Percentiles rank a stretch among this genome's conserved stretches.
Conservation (phyloP, 35 echinoderm and acorn worm species). For the Stichopus chloronotus region DNA sequence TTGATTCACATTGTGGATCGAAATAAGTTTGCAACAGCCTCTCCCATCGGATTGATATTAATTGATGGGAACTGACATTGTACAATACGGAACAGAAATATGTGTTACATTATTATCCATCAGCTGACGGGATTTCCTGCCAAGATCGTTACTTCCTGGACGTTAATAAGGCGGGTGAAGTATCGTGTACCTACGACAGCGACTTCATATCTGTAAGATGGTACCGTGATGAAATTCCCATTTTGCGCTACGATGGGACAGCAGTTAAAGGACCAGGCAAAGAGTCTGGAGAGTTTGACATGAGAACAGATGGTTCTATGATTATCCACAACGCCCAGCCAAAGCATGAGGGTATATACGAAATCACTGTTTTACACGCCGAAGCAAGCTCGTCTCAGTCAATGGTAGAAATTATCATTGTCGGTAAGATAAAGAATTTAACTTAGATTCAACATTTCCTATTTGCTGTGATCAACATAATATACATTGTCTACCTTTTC, state of each 20-base stretch:
- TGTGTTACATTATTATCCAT: no score
- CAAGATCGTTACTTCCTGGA: neutral
- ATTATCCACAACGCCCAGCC: neutral
- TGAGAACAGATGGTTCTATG: neutral
- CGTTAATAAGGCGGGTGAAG: neutral
- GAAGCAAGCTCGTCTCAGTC: neutral
- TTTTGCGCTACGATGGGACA: neutral
- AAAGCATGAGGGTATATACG: neutral
- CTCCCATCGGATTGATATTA: no score
- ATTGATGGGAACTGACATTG: no score
- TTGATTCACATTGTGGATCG: no score
- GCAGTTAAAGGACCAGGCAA: neutral
- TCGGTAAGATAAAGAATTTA: neutral
- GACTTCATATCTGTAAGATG: slow-evolving; percentile 1
- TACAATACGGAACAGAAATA: no score
- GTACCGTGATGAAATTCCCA: neutral
- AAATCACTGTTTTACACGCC: neutral
- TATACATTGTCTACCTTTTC: no score
- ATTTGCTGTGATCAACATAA: no score
- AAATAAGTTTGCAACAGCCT: no score
- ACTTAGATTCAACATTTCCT: no score
- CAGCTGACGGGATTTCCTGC: neutral
- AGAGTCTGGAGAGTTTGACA: neutral
- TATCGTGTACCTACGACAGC: neutral
- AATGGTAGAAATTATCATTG: neutral